Percentiles rank a stretch among this genome's conserved stretches.
Conservation (phyloP, 2,888 invertebrate species). For the Palloptera scutellata region DNA sequence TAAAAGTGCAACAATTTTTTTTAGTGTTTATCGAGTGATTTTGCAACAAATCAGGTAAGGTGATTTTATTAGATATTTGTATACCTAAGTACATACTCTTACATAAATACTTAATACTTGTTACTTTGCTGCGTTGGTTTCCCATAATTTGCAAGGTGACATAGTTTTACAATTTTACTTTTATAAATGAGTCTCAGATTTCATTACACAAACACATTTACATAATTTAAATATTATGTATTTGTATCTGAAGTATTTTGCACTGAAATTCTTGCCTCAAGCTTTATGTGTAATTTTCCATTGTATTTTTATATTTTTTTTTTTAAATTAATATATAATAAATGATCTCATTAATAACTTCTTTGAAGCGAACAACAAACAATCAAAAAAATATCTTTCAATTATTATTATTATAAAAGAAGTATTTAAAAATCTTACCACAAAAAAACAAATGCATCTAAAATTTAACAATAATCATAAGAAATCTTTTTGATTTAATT, state of each 20-base stretch:
- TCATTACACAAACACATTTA: neutral
- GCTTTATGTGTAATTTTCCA: constrained; percentile 11
- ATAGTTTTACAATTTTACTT: constrained; percentile 9
- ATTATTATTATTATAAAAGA: neutral
- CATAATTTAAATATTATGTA: neutral
- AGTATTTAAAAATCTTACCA: neutral
- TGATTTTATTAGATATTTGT: neutral
- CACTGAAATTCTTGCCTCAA: constrained; percentile 10
- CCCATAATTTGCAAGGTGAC: constrained; percentile 19
- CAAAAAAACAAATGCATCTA: too few relatives aligned
- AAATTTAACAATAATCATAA: too few relatives aligned
- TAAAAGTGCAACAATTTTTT: neutral
- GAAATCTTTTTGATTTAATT: too few relatives aligned
- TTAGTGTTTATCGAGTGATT: neutral
- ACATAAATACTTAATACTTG: too few relatives aligned
- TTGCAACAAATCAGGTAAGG: neutral
- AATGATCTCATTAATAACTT: constrained; percentile 1
- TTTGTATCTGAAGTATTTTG: neutral
- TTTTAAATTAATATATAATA: neutral
- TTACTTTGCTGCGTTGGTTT: neutral
- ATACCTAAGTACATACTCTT: too few relatives aligned
- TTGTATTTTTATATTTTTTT: neutral
- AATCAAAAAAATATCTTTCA: neutral
- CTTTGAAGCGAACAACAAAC: neutral
- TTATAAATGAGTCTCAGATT: neutral